Evolutionary conservation across 2,797 vertebrate species (phyloP), one percentile per base, ranked within the genome.

Genomic region (Rhincodon typus): DNA sequence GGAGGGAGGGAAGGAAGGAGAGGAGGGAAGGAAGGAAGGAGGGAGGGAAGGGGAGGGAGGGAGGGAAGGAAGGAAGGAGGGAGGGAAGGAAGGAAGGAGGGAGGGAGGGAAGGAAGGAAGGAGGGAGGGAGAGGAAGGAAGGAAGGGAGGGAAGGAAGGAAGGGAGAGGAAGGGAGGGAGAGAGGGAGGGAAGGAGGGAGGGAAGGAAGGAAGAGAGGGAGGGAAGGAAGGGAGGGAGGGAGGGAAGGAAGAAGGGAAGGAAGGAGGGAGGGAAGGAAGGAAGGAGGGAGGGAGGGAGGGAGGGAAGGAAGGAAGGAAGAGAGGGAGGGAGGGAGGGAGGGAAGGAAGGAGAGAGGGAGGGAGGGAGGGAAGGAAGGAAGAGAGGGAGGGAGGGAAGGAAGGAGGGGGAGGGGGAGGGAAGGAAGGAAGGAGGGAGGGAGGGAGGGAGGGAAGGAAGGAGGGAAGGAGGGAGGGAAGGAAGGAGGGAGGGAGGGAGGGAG

Each of bases 241-340:
- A n/a, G 3, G 10, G 19, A n/a, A 1, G 21, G 17, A 15, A 2
- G 13, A 0, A 21, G 10, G 12, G n/a, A 15, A 30, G 19, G 1
- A 0, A 2, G 38, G 5, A 42, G 7, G 82, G 34, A 34, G n/a
- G 0, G 82, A 42, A 30, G 21, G 82, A 15, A n/a, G 6, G 7
- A 84, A 1, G 38, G 34, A 15, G 19, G 7, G 38, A 12, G 0
- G 3, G 38, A n/a, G 42, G n/a, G 21, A 8, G 34, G 82, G 0
- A 0, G 13, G 2, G 3, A n/a, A 12, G n/a, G n/a, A 8, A 12
- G 1, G 42, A 8, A 23, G 17, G 19, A 34, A 38, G 82, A 42
- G 7, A 42, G 42, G 21, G 82, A 4, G 0, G 10, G n/a, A 13
- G 1, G 2, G 38, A 15, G 1, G 10, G 7, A 15, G 38, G n/a